phyloP scores from a whole-genome alignment of 2,888 invertebrate genomes.

The Mimachlamys varia region DNA sequence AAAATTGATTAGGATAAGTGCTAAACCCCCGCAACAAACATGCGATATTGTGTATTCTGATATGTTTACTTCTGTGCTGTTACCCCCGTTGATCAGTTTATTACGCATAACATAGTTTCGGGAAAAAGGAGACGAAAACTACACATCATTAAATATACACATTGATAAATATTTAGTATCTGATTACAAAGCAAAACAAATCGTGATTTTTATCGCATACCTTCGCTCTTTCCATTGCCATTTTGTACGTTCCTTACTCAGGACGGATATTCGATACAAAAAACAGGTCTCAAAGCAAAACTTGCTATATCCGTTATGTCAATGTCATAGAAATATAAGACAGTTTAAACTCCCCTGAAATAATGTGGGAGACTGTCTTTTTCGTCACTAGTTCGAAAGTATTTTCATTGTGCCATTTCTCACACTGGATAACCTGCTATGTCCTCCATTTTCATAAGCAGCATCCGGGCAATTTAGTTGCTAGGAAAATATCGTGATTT shows the following conservation, averaged over 20 bases:
- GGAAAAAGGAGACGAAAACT: too few relatives aligned
- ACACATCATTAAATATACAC: too few relatives aligned
- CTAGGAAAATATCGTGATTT: constrained; percentile 64
- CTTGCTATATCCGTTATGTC: not conserved
- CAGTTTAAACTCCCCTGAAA: constrained; percentile 29
- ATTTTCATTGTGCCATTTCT: constrained; percentile 38
- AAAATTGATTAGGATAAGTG: too few relatives aligned
- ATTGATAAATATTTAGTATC: not conserved
- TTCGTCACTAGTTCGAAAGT: not conserved
- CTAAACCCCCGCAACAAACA: too few relatives aligned
- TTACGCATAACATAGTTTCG: too few relatives aligned
- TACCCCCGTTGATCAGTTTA: not conserved
- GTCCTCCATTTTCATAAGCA: constrained; percentile 72
- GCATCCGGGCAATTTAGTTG: constrained; percentile 73
- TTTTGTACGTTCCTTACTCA: constrained; percentile 50
- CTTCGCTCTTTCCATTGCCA: constrained; percentile 74
- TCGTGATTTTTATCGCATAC: constrained; percentile 49
- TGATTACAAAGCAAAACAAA: not conserved
- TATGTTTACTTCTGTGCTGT: too few relatives aligned
- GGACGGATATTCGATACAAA: not conserved
- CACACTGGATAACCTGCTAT: constrained; percentile 18
- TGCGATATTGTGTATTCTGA: too few relatives aligned
- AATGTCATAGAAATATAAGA: not conserved
- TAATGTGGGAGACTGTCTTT: not conserved
- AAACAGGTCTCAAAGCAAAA: not conserved